phyloP scores from a whole-genome alignment of 2,888 invertebrate species.

The Brachyopa scutellaris region DNA sequence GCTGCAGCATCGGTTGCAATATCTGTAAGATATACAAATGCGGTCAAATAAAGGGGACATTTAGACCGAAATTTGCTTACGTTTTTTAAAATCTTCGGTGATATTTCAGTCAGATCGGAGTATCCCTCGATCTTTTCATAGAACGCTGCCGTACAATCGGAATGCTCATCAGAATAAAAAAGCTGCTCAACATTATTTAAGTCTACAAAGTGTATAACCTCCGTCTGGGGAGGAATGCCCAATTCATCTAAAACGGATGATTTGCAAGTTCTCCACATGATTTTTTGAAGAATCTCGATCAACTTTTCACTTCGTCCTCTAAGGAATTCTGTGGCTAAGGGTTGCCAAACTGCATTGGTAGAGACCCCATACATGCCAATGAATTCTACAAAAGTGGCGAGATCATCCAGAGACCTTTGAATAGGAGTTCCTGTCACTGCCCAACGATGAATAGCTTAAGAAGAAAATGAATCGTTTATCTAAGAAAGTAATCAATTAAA shows the following conservation, averaged over 20 bases:
- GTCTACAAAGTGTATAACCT: conserved; percentile 84
- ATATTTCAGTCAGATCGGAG: conserved; percentile 77
- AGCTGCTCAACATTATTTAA: conserved; percentile 89
- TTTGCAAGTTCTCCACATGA: conserved; percentile 87
- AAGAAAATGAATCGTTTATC: background rate
- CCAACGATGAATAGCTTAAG: conserved; percentile 86
- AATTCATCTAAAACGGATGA: conserved; percentile 86
- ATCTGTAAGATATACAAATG: conserved; percentile 77
- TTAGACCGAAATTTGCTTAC: too few relatives aligned
- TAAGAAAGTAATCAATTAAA: background rate
- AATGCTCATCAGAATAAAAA: conserved; percentile 87
- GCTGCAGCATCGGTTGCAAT: conserved; percentile 85
- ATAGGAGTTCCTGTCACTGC: conserved; percentile 89
- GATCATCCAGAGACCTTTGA: conserved; percentile 84
- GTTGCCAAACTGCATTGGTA: conserved; percentile 15
- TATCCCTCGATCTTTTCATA: conserved; percentile 80
- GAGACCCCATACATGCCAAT: conserved; percentile 79
- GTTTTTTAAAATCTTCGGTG: conserved; percentile 78
- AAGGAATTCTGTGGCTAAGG: conserved; percentile 26
- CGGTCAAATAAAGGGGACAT: too few relatives aligned
- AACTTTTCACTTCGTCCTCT: conserved; percentile 26
- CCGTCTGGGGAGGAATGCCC: conserved; percentile 85
- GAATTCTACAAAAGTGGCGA: conserved; percentile 79
- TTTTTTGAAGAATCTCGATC: conserved; percentile 74
- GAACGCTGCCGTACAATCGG: conserved; percentile 83